phyloP scores from a whole-genome alignment of 1,140 invertebrate species.

The Bombus superbus region DNA sequence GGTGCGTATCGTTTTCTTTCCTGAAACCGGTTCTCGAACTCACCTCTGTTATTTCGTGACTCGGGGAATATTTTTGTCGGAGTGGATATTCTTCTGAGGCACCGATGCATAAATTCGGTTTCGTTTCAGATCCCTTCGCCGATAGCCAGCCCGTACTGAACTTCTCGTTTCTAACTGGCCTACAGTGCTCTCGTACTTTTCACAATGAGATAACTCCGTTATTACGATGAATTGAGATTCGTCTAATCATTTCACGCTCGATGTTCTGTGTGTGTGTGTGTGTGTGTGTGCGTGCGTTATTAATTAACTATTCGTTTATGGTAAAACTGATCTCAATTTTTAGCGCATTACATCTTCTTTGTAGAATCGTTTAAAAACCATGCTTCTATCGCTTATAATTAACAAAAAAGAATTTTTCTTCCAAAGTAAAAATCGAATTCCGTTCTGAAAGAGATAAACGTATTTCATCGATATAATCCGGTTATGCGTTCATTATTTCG shows the following conservation, averaged over 20 bases:
- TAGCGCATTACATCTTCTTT: background rate
- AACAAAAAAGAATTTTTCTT: background rate
- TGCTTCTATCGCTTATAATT: too few species aligned
- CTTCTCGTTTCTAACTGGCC: background rate
- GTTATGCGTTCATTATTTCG: too few species aligned
- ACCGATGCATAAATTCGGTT: slow-evolving; percentile 52
- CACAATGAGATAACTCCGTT: background rate
- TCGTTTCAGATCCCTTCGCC: slow-evolving; percentile 36
- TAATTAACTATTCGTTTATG: background rate
- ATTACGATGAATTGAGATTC: too few species aligned
- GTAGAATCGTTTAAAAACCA: too few species aligned
- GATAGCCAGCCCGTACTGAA: slow-evolving; percentile 9
- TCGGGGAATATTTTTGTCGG: slow-evolving; percentile 47
- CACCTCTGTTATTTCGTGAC: slow-evolving; percentile 54
- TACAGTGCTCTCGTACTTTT: background rate
- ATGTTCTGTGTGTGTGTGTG: background rate
- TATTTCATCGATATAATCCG: too few species aligned
- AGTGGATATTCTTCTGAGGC: slow-evolving; percentile 41
- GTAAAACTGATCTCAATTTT: background rate
- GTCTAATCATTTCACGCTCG: too few species aligned
- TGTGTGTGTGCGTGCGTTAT: too few species aligned
- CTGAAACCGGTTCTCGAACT: slow-evolving; percentile 40
- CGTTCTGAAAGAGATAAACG: too few species aligned
- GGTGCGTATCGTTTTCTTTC: slow-evolving; percentile 47
- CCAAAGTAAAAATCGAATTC: too few species aligned